Evolutionary conservation across 1,140 invertebrate species (phyloP).

Genomic region (Ericerus pela): DNA sequence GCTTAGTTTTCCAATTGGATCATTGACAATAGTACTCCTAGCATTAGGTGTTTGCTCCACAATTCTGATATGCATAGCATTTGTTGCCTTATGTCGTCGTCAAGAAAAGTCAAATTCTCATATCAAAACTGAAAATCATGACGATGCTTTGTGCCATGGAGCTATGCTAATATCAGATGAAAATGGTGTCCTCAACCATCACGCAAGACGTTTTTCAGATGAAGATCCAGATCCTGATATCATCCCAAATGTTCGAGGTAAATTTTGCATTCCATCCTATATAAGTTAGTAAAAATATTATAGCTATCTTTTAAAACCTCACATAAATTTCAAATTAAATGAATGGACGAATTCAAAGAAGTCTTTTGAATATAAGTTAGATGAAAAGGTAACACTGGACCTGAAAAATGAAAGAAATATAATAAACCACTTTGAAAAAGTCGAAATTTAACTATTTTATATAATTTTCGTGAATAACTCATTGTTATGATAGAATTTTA

Average conservation of each 20-base stretch:
- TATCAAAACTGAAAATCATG: background rate
- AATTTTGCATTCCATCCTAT: too few species aligned
- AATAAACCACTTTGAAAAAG: too few species aligned
- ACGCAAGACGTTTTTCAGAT: conserved; percentile 23
- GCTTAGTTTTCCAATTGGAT: background rate
- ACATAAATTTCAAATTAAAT: too few species aligned
- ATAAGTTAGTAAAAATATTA: too few species aligned
- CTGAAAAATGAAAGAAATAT: too few species aligned
- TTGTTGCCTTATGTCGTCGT: background rate
- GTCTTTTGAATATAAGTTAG: too few species aligned
- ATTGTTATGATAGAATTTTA: too few species aligned
- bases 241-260: conserved; percentile 69
- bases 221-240: conserved; percentile 62
- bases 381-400: too few species aligned
- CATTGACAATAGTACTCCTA: background rate
- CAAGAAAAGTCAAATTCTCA: background rate
- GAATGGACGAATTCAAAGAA: too few species aligned
- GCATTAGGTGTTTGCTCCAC: background rate
- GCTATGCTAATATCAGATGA: conserved; percentile 29
- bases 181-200: conserved; percentile 25
- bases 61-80: background rate
- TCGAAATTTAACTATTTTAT: too few species aligned
- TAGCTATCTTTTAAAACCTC: too few species aligned
- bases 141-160: conserved; percentile 12
- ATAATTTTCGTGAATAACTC: too few species aligned